Evolutionary conservation across 2,113 vertebrate species (phyloP).

Genomic region (Phalacrocorax pelagicus): DNA sequence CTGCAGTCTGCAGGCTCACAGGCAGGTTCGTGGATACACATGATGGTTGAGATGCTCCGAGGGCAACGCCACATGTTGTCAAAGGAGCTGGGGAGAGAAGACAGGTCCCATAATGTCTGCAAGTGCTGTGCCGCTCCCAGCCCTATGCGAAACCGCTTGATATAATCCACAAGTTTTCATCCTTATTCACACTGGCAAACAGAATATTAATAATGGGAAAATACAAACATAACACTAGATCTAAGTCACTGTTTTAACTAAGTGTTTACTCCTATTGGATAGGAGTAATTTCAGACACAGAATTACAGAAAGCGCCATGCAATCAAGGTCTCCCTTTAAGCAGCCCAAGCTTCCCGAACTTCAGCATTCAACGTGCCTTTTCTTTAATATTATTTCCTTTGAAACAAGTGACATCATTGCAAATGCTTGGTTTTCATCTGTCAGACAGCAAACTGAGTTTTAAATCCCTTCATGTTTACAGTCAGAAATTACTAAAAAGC

Average conservation of each 20-base stretch:
- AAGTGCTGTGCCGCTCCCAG: not conserved
- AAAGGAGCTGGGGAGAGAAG: slow-evolving; percentile 42
- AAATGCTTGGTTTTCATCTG: not conserved
- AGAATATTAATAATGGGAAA: not conserved
- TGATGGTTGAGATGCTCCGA: slow-evolving; percentile 82
- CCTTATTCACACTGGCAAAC: not conserved
- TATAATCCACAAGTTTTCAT: rapidly evolving
- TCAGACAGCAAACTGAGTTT: not conserved
- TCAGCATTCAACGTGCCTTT: not conserved
- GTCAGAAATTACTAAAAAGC: not conserved
- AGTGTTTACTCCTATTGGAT: not conserved
- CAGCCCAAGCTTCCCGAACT: not conserved
- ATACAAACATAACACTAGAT: not conserved
- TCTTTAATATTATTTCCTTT: not conserved
- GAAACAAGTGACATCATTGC: not conserved
- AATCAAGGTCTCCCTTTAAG: not conserved
- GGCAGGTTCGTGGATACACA: slow-evolving; percentile 83
- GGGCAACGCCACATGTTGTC: slow-evolving; percentile 87
- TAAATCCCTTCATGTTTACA: not conserved
- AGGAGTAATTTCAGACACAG: not conserved
- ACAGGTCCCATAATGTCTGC: not conserved
- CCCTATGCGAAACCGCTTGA: rapidly evolving
- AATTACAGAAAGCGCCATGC: not conserved
- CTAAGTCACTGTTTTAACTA: not conserved
- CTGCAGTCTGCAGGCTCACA: slow-evolving; percentile 83